Conservation (phyloP, 2,888 invertebrate species). For the Nomada hirtipes region DNA sequence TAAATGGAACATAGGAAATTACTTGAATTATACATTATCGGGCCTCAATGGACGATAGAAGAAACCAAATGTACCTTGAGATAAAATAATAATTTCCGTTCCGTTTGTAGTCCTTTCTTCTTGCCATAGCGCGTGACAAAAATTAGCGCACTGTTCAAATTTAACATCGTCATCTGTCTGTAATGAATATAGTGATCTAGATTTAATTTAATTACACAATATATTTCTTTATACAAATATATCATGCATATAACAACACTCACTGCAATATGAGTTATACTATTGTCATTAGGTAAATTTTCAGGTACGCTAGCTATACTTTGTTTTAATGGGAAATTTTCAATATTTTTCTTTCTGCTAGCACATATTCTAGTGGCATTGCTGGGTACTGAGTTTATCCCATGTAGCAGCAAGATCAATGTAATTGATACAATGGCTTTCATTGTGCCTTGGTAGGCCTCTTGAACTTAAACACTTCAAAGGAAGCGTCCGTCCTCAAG, state of each 20-base stretch:
- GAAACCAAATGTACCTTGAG: slow-evolving; percentile 89
- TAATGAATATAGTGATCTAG: slow-evolving; percentile 22
- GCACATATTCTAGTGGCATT: slow-evolving; percentile 78
- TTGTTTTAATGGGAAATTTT: slow-evolving; percentile 72
- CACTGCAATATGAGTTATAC: slow-evolving; percentile 70
- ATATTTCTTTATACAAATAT: neutral
- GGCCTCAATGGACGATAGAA: neutral
- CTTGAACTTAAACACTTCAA: slow-evolving; percentile 77
- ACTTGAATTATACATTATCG: neutral
- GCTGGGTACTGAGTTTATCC: slow-evolving; percentile 72
- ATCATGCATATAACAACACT: slow-evolving; percentile 24
- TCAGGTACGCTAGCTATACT: slow-evolving; percentile 71
- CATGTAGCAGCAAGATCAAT: slow-evolving; percentile 73
- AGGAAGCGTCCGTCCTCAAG: slow-evolving; percentile 73
- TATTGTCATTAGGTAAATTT: slow-evolving; percentile 70
- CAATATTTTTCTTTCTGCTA: slow-evolving; percentile 74
- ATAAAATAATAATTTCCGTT: slow-evolving; percentile 87
- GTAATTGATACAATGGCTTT: slow-evolving; percentile 77
- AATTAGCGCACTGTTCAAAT: slow-evolving; percentile 83
- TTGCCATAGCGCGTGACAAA: slow-evolving; percentile 91
- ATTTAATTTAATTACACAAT: neutral
- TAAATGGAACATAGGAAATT: slow-evolving; percentile 59
- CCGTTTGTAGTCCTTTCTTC: slow-evolving; percentile 86
- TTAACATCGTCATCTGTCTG: slow-evolving; percentile 74
- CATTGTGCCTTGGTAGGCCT: slow-evolving; percentile 76